Percentiles rank a stretch among this genome's conserved stretches.
phyloP scores from a whole-genome alignment of 2,888 invertebrate species.

The Rutpela maculata region DNA sequence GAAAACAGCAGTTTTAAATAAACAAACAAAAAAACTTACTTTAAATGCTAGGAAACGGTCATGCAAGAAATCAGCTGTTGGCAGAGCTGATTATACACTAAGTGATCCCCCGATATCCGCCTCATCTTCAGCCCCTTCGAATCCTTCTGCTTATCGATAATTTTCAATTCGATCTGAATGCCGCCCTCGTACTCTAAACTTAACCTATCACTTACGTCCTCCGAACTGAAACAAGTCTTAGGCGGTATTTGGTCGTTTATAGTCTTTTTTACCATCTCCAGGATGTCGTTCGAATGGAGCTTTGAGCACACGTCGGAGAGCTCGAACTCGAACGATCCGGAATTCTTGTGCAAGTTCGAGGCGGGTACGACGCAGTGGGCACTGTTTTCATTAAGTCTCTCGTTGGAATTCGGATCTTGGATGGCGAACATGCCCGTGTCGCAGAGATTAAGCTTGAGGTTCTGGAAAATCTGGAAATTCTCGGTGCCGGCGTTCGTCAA shows the following conservation, averaged over 20 bases:
- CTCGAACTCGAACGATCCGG: constrained; percentile 81
- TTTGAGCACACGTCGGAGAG: constrained; percentile 88
- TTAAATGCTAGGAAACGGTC: constrained; percentile 79
- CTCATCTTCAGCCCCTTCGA: constrained; percentile 90
- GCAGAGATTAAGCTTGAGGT: constrained; percentile 61
- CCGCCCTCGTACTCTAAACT: constrained; percentile 79
- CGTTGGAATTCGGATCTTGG: constrained; percentile 13
- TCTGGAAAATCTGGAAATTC: constrained; percentile 70
- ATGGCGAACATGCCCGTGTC: constrained; percentile 43
- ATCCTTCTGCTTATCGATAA: constrained; percentile 82
- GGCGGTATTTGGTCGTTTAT: constrained; percentile 88
- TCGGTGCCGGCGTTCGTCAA: constrained; percentile 66
- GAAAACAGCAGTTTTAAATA: background rate
- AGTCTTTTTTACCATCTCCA: constrained; percentile 86
- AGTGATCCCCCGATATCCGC: constrained; percentile 90
- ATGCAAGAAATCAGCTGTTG: constrained; percentile 91
- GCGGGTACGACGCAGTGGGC: constrained; percentile 43
- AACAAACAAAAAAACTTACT: constrained; percentile 23
- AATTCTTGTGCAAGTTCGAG: constrained; percentile 67
- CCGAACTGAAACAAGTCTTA: constrained; percentile 77
- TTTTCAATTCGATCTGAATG: constrained; percentile 89
- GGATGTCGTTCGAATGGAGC: constrained; percentile 86
- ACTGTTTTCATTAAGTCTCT: constrained; percentile 32
- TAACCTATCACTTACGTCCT: constrained; percentile 67
- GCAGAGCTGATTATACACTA: constrained; percentile 91